Conservation (phyloP, 2,888 invertebrate species). For the Spisula subtruncata region DNA sequence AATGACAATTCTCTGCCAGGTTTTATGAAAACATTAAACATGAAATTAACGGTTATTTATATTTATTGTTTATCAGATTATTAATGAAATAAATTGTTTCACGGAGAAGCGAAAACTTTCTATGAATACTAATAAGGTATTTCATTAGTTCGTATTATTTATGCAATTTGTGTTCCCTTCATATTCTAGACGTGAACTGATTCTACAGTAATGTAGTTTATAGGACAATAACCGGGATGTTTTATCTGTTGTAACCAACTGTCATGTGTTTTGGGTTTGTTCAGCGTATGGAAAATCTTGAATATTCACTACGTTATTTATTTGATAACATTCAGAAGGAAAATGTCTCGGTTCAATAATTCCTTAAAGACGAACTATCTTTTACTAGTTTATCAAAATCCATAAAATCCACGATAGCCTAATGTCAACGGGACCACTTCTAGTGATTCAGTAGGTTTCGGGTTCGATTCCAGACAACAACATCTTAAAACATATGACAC, state of each 20-base stretch:
- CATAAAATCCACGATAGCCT: too few relatives aligned
- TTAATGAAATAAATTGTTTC: slow-evolving; percentile 24
- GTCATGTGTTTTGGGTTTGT: not conserved
- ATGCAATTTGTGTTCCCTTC: slow-evolving; percentile 5
- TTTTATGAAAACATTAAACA: slow-evolving; percentile 31
- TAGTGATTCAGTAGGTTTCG: too few relatives aligned
- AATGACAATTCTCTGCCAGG: slow-evolving; percentile 7
- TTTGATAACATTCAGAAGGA: not conserved
- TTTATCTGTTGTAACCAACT: not conserved
- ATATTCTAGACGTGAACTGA: slow-evolving; percentile 27
- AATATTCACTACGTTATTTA: not conserved
- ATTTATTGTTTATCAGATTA: slow-evolving; percentile 25
- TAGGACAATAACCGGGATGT: slow-evolving; percentile 23
- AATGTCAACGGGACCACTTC: too few relatives aligned
- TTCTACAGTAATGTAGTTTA: slow-evolving; percentile 31
- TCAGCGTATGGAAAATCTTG: not conserved
- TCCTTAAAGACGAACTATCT: too few relatives aligned
- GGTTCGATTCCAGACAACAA: too few relatives aligned
- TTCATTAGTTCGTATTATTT: slow-evolving; percentile 35
- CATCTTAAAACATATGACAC: too few relatives aligned
- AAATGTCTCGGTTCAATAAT: too few relatives aligned
- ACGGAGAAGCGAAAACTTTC: slow-evolving; percentile 20
- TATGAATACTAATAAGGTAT: slow-evolving; percentile 39
- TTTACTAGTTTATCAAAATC: too few relatives aligned
- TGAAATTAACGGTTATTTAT: slow-evolving; percentile 32